Conservation (phyloP, 2,888 invertebrate species). For the Plutella xylostella region DNA sequence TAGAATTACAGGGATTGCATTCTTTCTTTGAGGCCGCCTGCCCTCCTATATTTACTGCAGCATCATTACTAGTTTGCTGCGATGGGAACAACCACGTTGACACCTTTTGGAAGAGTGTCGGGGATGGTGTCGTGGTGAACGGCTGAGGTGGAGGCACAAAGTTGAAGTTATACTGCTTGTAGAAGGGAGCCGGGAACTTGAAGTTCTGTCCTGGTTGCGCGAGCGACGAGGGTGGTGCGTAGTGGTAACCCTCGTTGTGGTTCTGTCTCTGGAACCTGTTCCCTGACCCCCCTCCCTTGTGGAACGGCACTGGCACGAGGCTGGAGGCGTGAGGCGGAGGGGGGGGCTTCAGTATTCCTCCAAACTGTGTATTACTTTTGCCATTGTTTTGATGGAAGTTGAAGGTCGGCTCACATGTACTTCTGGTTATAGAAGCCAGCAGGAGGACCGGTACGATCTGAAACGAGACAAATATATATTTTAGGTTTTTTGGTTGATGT, state of each 20-base stretch:
- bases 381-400: no score
- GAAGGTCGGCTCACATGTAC: conserved; percentile 35
- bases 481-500: no score
- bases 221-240: conserved; percentile 29
- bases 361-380: no score
- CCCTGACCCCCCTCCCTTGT: conserved; percentile 30
- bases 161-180: conserved; percentile 59
- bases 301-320: conserved; percentile 51
- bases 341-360: conserved; percentile 53
- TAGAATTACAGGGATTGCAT: conserved; percentile 83
- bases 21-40: conserved; percentile 55
- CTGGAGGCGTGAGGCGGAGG: conserved; percentile 37
- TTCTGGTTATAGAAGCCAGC: conserved; percentile 32
- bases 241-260: conserved; percentile 41
- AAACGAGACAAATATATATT: conserved; percentile 24
- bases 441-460: conserved; percentile 49
- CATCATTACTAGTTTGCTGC: conserved; percentile 38
- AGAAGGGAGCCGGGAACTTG: conserved; percentile 57
- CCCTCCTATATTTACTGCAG: conserved; percentile 1
- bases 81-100: conserved; percentile 73
- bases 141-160: conserved; percentile 58
- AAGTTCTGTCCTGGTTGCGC: conserved; percentile 33
- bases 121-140: conserved; percentile 48
- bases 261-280: conserved; percentile 41
- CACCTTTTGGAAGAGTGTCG: conserved; percentile 70